Evolutionary conservation across 2,888 invertebrate species (phyloP).

Genomic region (Watsonalla binaria): DNA sequence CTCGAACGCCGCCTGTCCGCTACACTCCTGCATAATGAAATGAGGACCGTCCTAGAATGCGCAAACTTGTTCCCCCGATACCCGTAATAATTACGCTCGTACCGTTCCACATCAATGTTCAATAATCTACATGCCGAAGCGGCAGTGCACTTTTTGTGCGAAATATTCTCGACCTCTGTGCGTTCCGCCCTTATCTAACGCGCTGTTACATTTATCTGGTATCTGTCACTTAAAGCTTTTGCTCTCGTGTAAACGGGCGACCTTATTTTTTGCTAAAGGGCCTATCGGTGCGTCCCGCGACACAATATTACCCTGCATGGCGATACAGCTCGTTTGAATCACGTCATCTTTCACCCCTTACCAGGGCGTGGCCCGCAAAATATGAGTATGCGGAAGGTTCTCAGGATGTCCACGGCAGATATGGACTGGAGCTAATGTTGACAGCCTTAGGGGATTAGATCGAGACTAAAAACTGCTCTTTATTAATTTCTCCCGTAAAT

Average conservation of each 20-base stretch:
- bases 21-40: conserved; percentile 72
- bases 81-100: conserved; percentile 60
- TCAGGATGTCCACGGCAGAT: conserved; percentile 43
- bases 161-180: conserved; percentile 44
- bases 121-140: conserved; percentile 26
- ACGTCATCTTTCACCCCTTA: conserved; percentile 65
- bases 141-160: conserved; percentile 40
- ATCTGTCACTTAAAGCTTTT: conserved; percentile 75
- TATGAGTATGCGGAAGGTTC: conserved; percentile 48
- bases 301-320: conserved; percentile 69
- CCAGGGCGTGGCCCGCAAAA: conserved; percentile 51
- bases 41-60: conserved; percentile 55
- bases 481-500: no score
- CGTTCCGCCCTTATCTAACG: conserved; percentile 60
- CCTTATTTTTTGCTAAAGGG: conserved; percentile 74
- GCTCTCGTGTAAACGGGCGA: conserved; percentile 72
- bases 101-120: conserved; percentile 33
- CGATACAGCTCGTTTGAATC: conserved; percentile 70
- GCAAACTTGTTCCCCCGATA: conserved; percentile 52
- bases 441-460: conserved; percentile 20
- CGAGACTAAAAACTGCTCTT: conserved; percentile 1
- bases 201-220: conserved; percentile 75
- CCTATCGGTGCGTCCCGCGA: conserved; percentile 67
- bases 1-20: conserved; percentile 57
- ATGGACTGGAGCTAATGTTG: conserved; percentile 29